Conservation (phyloP, 2,113 vertebrate species). For the Verasper variegatus region DNA sequence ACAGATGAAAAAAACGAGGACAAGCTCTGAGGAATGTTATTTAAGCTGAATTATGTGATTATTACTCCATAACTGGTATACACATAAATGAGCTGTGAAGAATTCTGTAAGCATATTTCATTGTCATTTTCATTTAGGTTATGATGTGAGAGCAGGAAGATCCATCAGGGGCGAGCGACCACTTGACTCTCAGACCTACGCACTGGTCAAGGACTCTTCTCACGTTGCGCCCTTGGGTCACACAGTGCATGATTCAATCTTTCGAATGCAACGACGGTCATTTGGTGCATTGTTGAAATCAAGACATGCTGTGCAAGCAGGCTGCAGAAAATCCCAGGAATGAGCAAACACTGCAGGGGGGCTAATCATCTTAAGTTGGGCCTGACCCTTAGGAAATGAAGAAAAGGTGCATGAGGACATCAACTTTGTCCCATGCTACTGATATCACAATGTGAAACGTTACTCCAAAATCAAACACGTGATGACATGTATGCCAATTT, state of each 20-base stretch:
- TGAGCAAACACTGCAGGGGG: background rate
- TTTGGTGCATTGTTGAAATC: background rate
- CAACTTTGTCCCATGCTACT: background rate
- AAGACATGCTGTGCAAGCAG: background rate
- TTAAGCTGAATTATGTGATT: background rate
- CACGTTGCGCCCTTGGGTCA: background rate
- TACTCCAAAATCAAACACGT: background rate
- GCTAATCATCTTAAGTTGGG: background rate
- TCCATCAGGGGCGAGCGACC: background rate
- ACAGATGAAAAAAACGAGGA: background rate
- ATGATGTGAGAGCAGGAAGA: constrained; percentile 16
- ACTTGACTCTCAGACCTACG: constrained; percentile 20
- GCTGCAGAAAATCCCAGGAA: background rate
- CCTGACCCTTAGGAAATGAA: background rate
- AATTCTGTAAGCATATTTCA: background rate
- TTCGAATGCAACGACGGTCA: background rate
- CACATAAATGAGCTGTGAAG: background rate
- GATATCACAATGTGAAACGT: background rate
- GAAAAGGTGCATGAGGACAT: background rate
- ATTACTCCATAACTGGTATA: background rate
- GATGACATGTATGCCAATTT: too few relatives aligned
- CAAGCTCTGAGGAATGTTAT: background rate
- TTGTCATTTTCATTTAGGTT: constrained; percentile 4
- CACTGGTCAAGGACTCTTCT: constrained; percentile 46
- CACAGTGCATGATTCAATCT: background rate